These are phyloP conservation scores for Athalia rosae DNA, from an alignment of 2,888 invertebrate genomes.

Conservation along the genomic window DNA sequence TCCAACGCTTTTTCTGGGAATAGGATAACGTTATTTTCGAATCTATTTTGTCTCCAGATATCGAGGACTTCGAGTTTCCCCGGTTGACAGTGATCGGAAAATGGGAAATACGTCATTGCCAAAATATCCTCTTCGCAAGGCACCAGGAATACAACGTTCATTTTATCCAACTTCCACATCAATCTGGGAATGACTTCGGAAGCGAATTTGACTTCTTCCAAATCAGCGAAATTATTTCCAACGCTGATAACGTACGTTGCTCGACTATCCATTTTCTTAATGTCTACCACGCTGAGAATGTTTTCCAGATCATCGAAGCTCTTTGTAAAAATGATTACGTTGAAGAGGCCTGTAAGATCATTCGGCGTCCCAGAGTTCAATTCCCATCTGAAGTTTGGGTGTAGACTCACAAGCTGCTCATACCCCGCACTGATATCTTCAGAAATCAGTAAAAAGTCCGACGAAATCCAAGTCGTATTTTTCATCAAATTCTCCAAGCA, in stretches of 20 bases:
- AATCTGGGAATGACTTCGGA: background rate
- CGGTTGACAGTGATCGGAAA: constrained; percentile 14
- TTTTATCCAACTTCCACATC: constrained; percentile 31
- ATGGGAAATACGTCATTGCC: constrained; percentile 15
- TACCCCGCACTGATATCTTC: background rate
- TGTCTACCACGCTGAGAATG: background rate
- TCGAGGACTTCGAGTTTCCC: constrained; percentile 12
- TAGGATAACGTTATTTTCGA: background rate
- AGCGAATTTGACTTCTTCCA: constrained; percentile 8
- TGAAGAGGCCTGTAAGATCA: background rate
- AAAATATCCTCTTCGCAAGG: constrained; percentile 13
- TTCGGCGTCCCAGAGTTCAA: background rate
- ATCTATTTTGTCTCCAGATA: constrained; percentile 4
- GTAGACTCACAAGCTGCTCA: background rate
- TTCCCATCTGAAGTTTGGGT: background rate
- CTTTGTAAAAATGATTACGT: constrained; percentile 10
- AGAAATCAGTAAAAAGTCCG: constrained; percentile 18
- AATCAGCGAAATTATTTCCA: background rate
- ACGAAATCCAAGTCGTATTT: background rate
- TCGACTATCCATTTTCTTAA: background rate
- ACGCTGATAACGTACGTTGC: constrained; percentile 9
- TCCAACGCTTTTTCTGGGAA: constrained; percentile 12
- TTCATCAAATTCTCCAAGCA: too few relatives aligned
- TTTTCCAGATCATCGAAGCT: constrained; percentile 1
- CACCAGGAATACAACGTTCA: constrained; percentile 9